These are phyloP conservation scores for Orthosia cruda DNA, from an alignment of 2,888 invertebrate species.

Conservation along the genomic window DNA sequence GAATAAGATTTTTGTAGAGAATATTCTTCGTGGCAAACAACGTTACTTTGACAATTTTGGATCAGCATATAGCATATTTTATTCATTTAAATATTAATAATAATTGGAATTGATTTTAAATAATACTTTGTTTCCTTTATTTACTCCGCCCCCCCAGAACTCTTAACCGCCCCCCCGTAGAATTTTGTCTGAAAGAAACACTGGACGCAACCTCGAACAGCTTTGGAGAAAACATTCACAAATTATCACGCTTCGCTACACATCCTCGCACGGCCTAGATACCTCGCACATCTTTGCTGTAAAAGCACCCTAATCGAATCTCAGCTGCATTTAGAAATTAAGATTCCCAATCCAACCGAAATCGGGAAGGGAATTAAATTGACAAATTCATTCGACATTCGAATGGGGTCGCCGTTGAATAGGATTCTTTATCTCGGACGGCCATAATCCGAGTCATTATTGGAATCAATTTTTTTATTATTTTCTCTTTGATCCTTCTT, in stretches of 20 bases:
- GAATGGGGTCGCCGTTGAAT: slow-evolving; percentile 60
- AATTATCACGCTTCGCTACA: too few relatives aligned
- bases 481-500: slow-evolving; percentile 32
- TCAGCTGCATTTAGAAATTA: slow-evolving; percentile 56
- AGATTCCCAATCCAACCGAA: slow-evolving; percentile 44
- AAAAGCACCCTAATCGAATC: slow-evolving; percentile 12
- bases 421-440: slow-evolving; percentile 57
- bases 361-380: slow-evolving; percentile 60
- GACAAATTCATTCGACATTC: slow-evolving; percentile 59
- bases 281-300: background rate
- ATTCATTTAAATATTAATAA: too few relatives aligned
- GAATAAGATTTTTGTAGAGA: too few relatives aligned
- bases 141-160: too few relatives aligned
- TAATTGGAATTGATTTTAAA: too few relatives aligned
- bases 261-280: background rate
- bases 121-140: too few relatives aligned
- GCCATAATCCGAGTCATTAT: slow-evolving; percentile 63
- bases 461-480: slow-evolving; percentile 63
- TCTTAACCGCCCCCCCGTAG: too few relatives aligned
- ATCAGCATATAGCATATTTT: too few relatives aligned
- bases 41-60: too few relatives aligned
- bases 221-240: background rate
- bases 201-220: background rate
- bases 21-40: too few relatives aligned
- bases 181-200: too few relatives aligned